These are phyloP conservation scores for Oncorhynchus tshawytscha DNA, from an alignment of 2,113 vertebrate genomes.

Conservation along the genomic window DNA sequence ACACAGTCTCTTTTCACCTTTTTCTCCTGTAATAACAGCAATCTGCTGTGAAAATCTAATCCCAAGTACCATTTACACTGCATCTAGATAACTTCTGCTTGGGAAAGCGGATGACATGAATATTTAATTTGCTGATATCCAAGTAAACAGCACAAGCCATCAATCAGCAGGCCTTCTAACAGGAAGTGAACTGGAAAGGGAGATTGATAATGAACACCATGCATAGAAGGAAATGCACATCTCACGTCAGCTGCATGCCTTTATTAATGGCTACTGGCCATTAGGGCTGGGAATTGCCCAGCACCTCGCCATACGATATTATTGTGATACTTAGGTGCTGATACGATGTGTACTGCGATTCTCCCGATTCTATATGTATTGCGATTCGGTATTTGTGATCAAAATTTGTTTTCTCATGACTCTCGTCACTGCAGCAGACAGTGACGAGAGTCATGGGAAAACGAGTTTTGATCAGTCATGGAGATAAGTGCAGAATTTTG, in stretches of 20 bases:
- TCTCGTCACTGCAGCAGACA: too few relatives aligned
- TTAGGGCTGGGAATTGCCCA: background rate
- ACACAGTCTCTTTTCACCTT: conserved; percentile 51
- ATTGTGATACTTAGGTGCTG: too few relatives aligned
- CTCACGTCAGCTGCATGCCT: background rate
- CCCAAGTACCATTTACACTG: conserved; percentile 77
- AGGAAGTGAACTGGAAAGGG: conserved; percentile 63
- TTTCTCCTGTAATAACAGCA: conserved; percentile 72
- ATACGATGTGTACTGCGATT: too few relatives aligned
- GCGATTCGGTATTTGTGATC: too few relatives aligned
- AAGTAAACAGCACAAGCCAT: conserved; percentile 74
- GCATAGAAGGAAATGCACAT: conserved; percentile 39
- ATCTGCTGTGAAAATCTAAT: conserved; percentile 82
- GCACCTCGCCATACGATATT: too few relatives aligned
- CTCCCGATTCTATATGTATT: too few relatives aligned
- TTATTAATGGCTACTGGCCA: too few relatives aligned
- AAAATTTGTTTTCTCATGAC: too few relatives aligned
- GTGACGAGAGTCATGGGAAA: too few relatives aligned
- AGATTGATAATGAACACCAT: conserved; percentile 71
- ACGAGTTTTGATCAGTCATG: too few relatives aligned
- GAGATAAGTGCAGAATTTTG: too few relatives aligned
- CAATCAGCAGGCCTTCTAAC: conserved; percentile 61
- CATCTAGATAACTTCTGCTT: conserved; percentile 78
- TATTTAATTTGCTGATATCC: conserved; percentile 77
- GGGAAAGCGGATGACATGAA: conserved; percentile 76